phyloP scores from a whole-genome alignment of 2,888 invertebrate species.

The Volucella bombylans region DNA sequence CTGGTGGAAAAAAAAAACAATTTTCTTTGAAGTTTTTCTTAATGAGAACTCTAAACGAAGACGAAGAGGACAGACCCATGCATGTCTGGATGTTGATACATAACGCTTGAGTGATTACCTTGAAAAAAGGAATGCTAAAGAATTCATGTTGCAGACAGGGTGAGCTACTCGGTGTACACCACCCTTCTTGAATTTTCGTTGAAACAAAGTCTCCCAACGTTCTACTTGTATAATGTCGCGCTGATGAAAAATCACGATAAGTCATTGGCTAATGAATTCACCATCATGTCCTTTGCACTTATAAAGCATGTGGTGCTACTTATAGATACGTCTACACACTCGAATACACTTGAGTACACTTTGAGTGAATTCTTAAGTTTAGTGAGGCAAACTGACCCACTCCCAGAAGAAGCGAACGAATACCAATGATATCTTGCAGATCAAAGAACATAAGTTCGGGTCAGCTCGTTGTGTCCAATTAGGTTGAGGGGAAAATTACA shows the following conservation, averaged over 20 bases:
- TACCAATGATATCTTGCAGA: slow-evolving; percentile 55
- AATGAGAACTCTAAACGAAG: slow-evolving; percentile 38
- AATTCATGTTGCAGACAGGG: slow-evolving; percentile 34
- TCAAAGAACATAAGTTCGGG: slow-evolving; percentile 64
- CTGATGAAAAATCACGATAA: slow-evolving; percentile 72
- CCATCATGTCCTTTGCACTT: slow-evolving; percentile 51
- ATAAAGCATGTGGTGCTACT: slow-evolving; percentile 30
- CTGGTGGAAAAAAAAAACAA: slow-evolving; percentile 6
- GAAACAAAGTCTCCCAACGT: slow-evolving; percentile 26
- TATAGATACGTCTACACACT: not conserved
- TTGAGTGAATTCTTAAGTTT: slow-evolving; percentile 4
- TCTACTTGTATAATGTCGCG: slow-evolving; percentile 28
- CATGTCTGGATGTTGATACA: slow-evolving; percentile 63
- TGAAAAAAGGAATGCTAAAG: slow-evolving; percentile 19
- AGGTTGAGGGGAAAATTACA: slow-evolving; percentile 52
- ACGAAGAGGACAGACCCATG: slow-evolving; percentile 28
- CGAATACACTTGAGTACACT: slow-evolving; percentile 20
- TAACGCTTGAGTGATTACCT: slow-evolving; percentile 65
- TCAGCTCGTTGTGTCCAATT: slow-evolving; percentile 68
- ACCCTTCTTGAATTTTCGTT: not conserved
- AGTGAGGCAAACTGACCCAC: slow-evolving; percentile 62
- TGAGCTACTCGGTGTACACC: slow-evolving; percentile 8
- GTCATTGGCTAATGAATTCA: slow-evolving; percentile 69
- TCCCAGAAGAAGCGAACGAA: slow-evolving; percentile 36
- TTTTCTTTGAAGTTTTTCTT: slow-evolving; percentile 67